phyloP scores from a whole-genome alignment of 2,113 vertebrate species.

The Equus przewalskii region DNA sequence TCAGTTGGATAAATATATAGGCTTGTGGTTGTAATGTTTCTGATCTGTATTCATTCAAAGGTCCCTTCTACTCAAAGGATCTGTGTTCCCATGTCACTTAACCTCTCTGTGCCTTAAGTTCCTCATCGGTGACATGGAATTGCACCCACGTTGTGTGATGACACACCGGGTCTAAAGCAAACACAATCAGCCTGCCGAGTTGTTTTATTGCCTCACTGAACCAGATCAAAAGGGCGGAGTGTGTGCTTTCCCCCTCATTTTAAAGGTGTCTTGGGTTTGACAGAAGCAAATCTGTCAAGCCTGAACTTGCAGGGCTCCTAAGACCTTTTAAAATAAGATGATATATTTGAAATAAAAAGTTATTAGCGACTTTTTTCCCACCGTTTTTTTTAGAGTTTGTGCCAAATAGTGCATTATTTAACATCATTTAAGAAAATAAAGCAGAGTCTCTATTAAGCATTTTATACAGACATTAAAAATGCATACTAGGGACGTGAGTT shows the following conservation, averaged over 20 bases:
- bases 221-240: not conserved
- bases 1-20: not conserved
- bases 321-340: not conserved
- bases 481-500: constrained; percentile 47
- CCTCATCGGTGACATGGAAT: not conserved
- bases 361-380: not conserved
- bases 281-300: not conserved
- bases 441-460: constrained; percentile 36
- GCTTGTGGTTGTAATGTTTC: not conserved
- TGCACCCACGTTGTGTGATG: not conserved
- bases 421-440: constrained; percentile 54
- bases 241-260: not conserved
- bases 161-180: not conserved
- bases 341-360: constrained; percentile 41
- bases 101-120: not conserved
- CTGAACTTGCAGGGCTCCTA: not conserved
- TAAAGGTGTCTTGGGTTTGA: constrained; percentile 17
- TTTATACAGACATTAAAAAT: constrained; percentile 65
- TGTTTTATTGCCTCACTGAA: not conserved
- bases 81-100: not conserved
- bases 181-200: not conserved
- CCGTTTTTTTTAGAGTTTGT: constrained; percentile 30
- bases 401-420: constrained; percentile 50
- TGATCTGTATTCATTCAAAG: not conserved
- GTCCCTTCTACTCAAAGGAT: not conserved